phyloP scores from a whole-genome alignment of 2,888 invertebrate genomes.

The Drosophila engyochracea region DNA sequence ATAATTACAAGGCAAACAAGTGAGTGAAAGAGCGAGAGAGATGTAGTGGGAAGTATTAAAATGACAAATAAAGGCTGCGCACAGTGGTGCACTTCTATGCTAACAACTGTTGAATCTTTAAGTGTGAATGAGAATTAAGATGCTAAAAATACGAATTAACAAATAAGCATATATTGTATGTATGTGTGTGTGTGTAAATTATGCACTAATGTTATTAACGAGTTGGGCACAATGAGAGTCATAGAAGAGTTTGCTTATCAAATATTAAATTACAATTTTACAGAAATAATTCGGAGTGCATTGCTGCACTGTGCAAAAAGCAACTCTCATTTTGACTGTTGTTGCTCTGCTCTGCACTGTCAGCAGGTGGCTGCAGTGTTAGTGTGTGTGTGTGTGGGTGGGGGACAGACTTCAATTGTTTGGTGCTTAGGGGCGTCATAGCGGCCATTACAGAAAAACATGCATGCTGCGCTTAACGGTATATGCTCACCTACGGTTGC shows the following conservation, averaged over 20 bases:
- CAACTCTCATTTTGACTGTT: constrained; percentile 8
- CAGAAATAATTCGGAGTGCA: constrained; percentile 1
- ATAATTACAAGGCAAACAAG: constrained; percentile 51
- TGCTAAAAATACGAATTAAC: constrained; percentile 7
- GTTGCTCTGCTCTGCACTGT: constrained; percentile 23
- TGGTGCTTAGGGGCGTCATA: constrained; percentile 49
- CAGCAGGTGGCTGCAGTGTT: constrained; percentile 53
- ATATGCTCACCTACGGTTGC: constrained; percentile 29
- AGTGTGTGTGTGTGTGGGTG: background rate
- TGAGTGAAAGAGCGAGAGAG: constrained; percentile 11
- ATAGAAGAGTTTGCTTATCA: background rate
- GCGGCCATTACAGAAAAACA: constrained; percentile 50
- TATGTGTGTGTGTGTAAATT: background rate
- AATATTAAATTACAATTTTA: background rate
- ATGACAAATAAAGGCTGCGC: constrained; percentile 29
- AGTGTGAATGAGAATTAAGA: constrained; percentile 2
- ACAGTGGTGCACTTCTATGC: constrained; percentile 28
- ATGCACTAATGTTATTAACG: constrained; percentile 16
- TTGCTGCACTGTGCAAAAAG: constrained; percentile 39
- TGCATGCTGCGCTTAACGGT: constrained; percentile 64
- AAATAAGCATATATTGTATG: background rate
- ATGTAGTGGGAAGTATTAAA: constrained; percentile 30
- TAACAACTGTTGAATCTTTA: constrained; percentile 9
- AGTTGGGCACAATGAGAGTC: background rate
- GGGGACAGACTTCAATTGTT: constrained; percentile 35